Conservation (phyloP, 2,113 vertebrate species). For the Paratilapia polleni region DNA sequence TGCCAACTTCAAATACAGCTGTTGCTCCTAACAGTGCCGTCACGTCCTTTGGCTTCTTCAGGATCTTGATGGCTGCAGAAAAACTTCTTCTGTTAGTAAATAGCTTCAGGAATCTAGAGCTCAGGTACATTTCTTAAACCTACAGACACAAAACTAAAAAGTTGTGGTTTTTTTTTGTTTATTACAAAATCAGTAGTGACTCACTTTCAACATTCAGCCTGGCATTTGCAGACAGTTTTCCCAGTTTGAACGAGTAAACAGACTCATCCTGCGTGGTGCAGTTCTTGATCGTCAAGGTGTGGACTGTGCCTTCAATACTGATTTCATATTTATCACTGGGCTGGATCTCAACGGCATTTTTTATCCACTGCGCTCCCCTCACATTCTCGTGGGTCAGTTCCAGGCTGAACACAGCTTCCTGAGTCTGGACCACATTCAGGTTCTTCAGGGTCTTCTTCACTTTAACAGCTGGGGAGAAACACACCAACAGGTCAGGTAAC, state of each 20-base stretch:
- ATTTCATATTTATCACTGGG: constrained; percentile 90
- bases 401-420: constrained; percentile 90
- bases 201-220: constrained; percentile 97
- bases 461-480: constrained; percentile 87
- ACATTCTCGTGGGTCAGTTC: constrained; percentile 93
- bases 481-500: background rate
- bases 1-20: constrained; percentile 90
- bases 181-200: constrained; percentile 36
- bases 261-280: constrained; percentile 89
- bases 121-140: background rate
- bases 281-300: constrained; percentile 89
- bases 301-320: constrained; percentile 83
- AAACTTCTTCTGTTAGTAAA: background rate
- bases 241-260: constrained; percentile 96
- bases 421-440: constrained; percentile 93
- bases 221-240: constrained; percentile 92
- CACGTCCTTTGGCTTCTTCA: constrained; percentile 96
- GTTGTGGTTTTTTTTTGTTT: background rate
- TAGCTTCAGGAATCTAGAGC: background rate
- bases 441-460: constrained; percentile 97
- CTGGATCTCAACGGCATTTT: constrained; percentile 90
- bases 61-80: constrained; percentile 90
- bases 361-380: constrained; percentile 93
- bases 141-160: background rate
- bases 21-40: constrained; percentile 90